Percentiles rank a stretch among this genome's conserved stretches.
Conservation (phyloP, 1,140 invertebrate genomes). For the Temnothorax curvispinosus region DNA sequence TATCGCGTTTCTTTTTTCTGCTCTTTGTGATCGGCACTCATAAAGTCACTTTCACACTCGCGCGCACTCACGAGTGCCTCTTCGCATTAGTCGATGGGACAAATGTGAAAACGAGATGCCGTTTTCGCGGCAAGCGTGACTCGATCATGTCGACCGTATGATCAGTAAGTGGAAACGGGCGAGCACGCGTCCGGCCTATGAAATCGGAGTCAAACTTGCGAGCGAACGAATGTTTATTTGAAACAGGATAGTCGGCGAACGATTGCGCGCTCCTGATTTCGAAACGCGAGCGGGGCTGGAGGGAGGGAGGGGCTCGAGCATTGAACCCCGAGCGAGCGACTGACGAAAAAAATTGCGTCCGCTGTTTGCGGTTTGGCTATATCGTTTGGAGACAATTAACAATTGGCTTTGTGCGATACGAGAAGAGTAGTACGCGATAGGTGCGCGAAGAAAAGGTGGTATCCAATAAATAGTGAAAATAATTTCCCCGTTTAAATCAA, state of each 20-base stretch:
- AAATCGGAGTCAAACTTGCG: constrained; percentile 52
- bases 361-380: constrained; percentile 2
- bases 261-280: constrained; percentile 55
- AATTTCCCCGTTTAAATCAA: not conserved
- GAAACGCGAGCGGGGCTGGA: not conserved
- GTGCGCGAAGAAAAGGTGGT: not conserved
- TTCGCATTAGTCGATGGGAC: constrained; percentile 44
- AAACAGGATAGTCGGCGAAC: constrained; percentile 48
- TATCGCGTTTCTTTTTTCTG: not conserved
- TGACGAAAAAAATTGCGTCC: constrained; percentile 26
- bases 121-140: constrained; percentile 4
- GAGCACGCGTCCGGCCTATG: constrained; percentile 53
- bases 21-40: not conserved
- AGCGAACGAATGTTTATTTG: constrained; percentile 60
- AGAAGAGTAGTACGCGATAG: constrained; percentile 11
- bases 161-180: constrained; percentile 55
- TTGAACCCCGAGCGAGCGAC: constrained; percentile 1
- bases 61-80: not conserved
- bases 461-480: constrained; percentile 36
- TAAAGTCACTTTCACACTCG: not conserved
- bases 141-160: constrained; percentile 20
- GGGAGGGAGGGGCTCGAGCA: not conserved
- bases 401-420: constrained; percentile 43
- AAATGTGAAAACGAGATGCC: constrained; percentile 69
- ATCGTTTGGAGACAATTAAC: constrained; percentile 18